phyloP scores from a whole-genome alignment of 2,888 invertebrate genomes.

The Cosmopolites sordidus region DNA sequence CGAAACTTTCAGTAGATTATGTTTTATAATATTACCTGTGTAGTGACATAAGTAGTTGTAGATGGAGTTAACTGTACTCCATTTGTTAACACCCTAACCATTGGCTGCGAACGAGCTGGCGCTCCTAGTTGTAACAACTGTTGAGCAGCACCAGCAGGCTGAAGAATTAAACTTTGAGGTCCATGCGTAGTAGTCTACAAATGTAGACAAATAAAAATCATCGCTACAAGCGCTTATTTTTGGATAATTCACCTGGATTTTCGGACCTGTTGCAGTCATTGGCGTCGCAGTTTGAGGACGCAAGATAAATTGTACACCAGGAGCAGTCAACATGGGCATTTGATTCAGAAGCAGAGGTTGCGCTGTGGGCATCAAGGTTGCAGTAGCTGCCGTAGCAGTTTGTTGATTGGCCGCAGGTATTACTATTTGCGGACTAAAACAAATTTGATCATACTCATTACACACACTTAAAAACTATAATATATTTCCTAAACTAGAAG shows the following conservation, averaged over 20 bases:
- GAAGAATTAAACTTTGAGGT: slow-evolving; percentile 45
- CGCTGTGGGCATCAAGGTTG: slow-evolving; percentile 46
- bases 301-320: slow-evolving; percentile 67
- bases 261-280: slow-evolving; percentile 17
- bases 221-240: not conserved
- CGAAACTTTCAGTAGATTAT: not conserved
- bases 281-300: slow-evolving; percentile 54
- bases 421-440: slow-evolving; percentile 46
- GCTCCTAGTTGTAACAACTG: slow-evolving; percentile 43
- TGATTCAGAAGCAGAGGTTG: slow-evolving; percentile 47
- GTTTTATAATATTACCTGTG: slow-evolving; percentile 31
- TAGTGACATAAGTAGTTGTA: slow-evolving; percentile 46
- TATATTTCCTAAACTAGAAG: no score
- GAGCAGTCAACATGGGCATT: slow-evolving; percentile 51
- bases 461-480: no score
- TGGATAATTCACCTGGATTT: slow-evolving; percentile 31
- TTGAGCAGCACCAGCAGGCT: slow-evolving; percentile 38
- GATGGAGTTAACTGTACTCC: slow-evolving; percentile 44
- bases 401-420: slow-evolving; percentile 43
- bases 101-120: slow-evolving; percentile 41
- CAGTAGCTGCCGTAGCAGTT: slow-evolving; percentile 28
- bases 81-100: slow-evolving; percentile 60
- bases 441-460: no score
- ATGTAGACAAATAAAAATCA: not conserved
- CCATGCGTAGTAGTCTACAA: slow-evolving; percentile 38